phyloP scores from a whole-genome alignment of 2,113 vertebrate species.

The Sebastes fasciatus region DNA sequence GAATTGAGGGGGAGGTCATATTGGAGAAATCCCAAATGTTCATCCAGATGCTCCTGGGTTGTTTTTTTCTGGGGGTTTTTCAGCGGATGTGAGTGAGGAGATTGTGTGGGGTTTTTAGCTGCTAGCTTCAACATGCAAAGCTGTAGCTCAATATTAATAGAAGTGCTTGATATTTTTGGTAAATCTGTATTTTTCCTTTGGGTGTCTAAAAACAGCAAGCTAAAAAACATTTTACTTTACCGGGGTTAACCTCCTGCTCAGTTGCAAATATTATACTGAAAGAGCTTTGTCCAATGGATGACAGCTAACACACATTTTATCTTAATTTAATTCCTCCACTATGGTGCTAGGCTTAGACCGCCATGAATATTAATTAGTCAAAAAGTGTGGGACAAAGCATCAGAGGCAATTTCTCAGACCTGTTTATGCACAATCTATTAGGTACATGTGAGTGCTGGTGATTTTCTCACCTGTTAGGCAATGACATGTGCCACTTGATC shows the following conservation, averaged over 20 bases:
- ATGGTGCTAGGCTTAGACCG: neutral
- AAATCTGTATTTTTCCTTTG: neutral
- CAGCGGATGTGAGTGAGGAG: neutral
- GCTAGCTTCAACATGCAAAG: neutral
- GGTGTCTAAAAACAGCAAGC: neutral
- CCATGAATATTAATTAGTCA: conserved; percentile 25
- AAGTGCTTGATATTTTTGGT: neutral
- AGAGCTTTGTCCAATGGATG: conserved; percentile 8
- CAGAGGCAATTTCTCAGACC: conserved; percentile 23
- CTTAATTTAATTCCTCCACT: conserved; percentile 7
- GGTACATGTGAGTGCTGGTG: neutral
- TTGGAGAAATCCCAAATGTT: conserved; percentile 29
- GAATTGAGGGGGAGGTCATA: conserved; percentile 16
- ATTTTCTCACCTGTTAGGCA: conserved; percentile 21
- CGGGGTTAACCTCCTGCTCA: neutral
- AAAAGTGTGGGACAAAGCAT: conserved; percentile 5
- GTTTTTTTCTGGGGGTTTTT: too few species aligned
- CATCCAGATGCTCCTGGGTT: conserved; percentile 7
- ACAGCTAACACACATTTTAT: conserved; percentile 6
- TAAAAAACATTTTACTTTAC: neutral
- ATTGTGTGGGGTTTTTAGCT: neutral
- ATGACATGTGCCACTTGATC: conserved; percentile 8
- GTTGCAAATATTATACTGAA: neutral
- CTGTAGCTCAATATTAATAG: neutral
- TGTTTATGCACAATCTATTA: neutral